Base-by-base conservation (phyloP, 2,888 invertebrate species). In the Steinernema scapterisci region DNA sequence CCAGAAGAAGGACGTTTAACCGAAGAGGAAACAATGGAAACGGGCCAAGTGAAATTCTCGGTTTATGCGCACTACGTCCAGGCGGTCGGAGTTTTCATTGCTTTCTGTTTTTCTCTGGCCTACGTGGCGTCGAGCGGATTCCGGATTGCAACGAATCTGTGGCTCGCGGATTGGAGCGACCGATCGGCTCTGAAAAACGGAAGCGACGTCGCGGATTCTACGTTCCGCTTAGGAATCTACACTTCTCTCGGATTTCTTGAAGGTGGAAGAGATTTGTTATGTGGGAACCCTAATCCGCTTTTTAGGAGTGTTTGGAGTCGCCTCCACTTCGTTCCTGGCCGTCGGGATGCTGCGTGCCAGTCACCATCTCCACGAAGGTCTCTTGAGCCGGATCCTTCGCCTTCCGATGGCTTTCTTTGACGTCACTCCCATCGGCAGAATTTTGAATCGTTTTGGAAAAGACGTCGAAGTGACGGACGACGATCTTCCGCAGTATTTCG, bases 11-110 rank as follows among this genome's bases (percentile, higher is more conserved):
- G 71, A 86, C 87, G 74, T 84, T 38, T 82, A 71, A 79, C 82
- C 19, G 70, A 73, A 13, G 79, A 82, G 3, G 80, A 80, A 44
- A 21, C 48, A 19, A 74, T 74, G 45, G 78, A 77, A 46, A 79
- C 80, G 3, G 80, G 81, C 23, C 44, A 73, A 27, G 93, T 77
- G 19, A 80, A 71, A 31, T 44, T 71, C 11, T 13, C 31, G 77
- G 95, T 97, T 0, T 95, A 95, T 89, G 91, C 92, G 83, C 93
- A 94, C 88, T 97, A 97, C 88, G 90, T 95, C 82, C 91, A 91
- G 88, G 93, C 93, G 72, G 93, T 95, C 82, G 95, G 96, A 46
- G 27, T 79, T 9, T 72, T 73, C 63, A 75, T 82, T 51, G 91
- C 92, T 0, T 88, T 92, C 23, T 89, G 92, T 13, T 94, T 95